A percentile compares a stretch with the other conserved stretches of the same genome.
Conservation (phyloP, 2,888 invertebrate species). For the Apodemia duryi region DNA sequence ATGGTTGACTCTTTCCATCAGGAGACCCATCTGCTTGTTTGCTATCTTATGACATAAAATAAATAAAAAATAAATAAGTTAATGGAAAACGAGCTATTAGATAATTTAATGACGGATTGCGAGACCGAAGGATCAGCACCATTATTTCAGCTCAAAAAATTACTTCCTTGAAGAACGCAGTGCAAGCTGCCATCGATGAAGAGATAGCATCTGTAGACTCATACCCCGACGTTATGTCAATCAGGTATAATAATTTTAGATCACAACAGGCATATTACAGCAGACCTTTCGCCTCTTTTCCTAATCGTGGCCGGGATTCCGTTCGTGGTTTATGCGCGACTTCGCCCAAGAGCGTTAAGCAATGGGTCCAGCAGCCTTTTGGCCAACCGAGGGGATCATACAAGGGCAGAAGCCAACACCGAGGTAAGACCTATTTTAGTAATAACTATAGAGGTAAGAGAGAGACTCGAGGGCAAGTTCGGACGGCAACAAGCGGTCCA, state of each 20-base stretch:
- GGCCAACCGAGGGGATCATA: slow-evolving; percentile 1
- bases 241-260: slow-evolving; percentile 11
- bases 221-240: not conserved
- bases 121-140: no score
- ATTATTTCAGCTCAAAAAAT: no score
- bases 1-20: no score
- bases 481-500: not conserved
- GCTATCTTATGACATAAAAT: no score
- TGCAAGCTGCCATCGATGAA: no score
- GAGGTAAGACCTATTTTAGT: slow-evolving; percentile 2
- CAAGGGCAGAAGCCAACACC: not conserved
- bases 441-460: slow-evolving; percentile 3
- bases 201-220: no score
- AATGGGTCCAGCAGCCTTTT: slow-evolving; percentile 1
- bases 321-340: not conserved
- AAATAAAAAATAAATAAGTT: no score
- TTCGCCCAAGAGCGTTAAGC: not conserved
- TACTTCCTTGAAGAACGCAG: no score
- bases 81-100: no score
- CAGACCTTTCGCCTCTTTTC: not conserved
- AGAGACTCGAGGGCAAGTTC: slow-evolving; percentile 9
- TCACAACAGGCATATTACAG: not conserved
- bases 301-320: not conserved
- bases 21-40: no score
- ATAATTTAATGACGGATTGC: no score